These are phyloP conservation scores for Stigmatopora argus DNA, from an alignment of 2,113 vertebrate genomes.

Conservation along the genomic window DNA sequence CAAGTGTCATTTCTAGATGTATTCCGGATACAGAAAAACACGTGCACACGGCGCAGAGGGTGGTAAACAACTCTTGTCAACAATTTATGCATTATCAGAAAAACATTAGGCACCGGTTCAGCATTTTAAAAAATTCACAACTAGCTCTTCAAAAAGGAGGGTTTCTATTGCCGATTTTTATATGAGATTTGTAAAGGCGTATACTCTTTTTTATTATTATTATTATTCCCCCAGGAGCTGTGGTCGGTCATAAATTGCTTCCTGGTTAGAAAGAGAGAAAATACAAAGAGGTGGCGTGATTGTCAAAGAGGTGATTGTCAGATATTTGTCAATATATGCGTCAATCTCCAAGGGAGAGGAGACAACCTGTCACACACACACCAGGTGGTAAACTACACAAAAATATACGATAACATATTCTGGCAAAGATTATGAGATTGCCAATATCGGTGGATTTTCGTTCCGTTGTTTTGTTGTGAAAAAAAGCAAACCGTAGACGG, in stretches of 20 bases:
- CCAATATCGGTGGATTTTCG: too few species aligned
- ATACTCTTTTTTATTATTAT: constrained; percentile 15
- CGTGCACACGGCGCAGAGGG: background rate
- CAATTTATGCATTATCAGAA: constrained; percentile 56
- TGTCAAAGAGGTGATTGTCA: background rate
- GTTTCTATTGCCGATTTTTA: constrained; percentile 42
- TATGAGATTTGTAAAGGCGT: constrained; percentile 40
- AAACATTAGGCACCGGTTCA: constrained; percentile 58
- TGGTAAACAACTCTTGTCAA: constrained; percentile 34
- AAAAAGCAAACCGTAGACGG: too few species aligned
- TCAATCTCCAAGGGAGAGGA: background rate
- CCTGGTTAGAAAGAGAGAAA: constrained; percentile 36
- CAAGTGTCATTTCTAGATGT: constrained; percentile 16
- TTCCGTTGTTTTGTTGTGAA: too few species aligned
- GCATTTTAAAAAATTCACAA: constrained; percentile 44
- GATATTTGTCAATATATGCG: constrained; percentile 3
- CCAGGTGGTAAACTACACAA: background rate
- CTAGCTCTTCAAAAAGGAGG: constrained; percentile 48
- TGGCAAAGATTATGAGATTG: too few species aligned
- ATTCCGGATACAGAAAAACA: constrained; percentile 18
- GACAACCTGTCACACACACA: background rate
- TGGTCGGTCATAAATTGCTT: constrained; percentile 39
- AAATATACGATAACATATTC: too few species aligned
- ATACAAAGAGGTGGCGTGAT: background rate
- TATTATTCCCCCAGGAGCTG: background rate